Base-by-base conservation (phyloP, 2,888 invertebrate genomes). In the Limnephilus auricula region DNA sequence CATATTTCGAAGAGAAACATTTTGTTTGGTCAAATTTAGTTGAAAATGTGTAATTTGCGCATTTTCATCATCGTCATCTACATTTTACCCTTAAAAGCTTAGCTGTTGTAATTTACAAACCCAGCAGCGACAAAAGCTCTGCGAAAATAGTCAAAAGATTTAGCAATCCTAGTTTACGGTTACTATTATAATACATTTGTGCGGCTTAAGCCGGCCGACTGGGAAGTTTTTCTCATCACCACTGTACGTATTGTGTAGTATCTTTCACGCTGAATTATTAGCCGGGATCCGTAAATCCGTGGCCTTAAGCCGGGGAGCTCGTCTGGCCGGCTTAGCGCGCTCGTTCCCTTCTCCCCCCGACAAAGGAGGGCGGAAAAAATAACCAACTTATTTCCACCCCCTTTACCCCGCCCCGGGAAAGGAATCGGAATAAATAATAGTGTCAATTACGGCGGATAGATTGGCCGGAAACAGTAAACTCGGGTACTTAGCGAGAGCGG, bases 371-470 rank as follows among this genome's bases (percentile, higher is more conserved):
- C 82, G 87, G 82, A 90, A 89, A 90, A 90, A 90, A 80, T 79
- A 90, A 79, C 85, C 30, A 40, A 85, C 31, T 80, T 65, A 79
- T 40, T 90, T 65, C 65, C 86, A 89, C 34, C 83, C 89, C 89
- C 40, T 84, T 65, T 45, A 45, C 88, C 80, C 50, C 88, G 82
- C 30, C 79, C 79, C 79, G 32, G 31, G 37, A 37, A 3, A 30
- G 79, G 87, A 88, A 88, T 90, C 84, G 87, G 91, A 92, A 93
- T 92, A 92, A 93, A 93, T 65, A 65, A 65, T 92, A 82, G 93
- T 92, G 93, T 90, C 93, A 92, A 93, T 93, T 93, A 93, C 92
- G 91, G 37, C 80, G 90, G 79, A 88, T 79, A 37, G 91, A 93
- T 90, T 91, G 83, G 30, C 40, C 40, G 90, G 80, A 78, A 31